Conservation (phyloP, 2,113 vertebrate species). For the Miniopterus natalensis region DNA sequence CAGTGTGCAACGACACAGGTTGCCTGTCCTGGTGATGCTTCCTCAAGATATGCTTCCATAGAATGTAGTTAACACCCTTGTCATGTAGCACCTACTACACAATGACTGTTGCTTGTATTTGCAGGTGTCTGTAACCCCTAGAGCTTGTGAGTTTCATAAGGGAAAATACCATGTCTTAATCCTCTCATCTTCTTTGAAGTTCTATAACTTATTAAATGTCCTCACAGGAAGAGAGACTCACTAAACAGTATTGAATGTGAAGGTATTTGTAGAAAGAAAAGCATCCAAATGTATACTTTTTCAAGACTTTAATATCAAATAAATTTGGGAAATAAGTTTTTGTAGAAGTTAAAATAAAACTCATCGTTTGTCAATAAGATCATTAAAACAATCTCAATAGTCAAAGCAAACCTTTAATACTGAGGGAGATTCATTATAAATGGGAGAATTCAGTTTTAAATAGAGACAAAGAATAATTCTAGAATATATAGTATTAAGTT, state of each 20-base stretch:
- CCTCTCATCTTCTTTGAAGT: neutral
- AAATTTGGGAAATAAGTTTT: neutral
- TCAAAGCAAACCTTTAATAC: constrained; percentile 69
- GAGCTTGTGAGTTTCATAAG: neutral
- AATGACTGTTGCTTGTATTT: neutral
- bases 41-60: neutral
- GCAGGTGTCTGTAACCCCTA: neutral
- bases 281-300: neutral
- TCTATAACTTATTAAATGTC: constrained; percentile 1
- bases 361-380: constrained; percentile 2
- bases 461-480: constrained; percentile 73
- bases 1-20: neutral
- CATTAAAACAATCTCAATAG: constrained; percentile 64
- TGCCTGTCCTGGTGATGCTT: neutral
- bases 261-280: neutral
- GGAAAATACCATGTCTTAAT: neutral
- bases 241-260: neutral
- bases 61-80: neutral
- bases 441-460: constrained; percentile 81
- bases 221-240: neutral
- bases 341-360: neutral
- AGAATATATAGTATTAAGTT: constrained; percentile 73
- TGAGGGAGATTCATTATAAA: constrained; percentile 80
- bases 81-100: neutral
- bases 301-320: neutral